phyloP scores from a whole-genome alignment of 1,140 invertebrate genomes.

The Proales similis region DNA sequence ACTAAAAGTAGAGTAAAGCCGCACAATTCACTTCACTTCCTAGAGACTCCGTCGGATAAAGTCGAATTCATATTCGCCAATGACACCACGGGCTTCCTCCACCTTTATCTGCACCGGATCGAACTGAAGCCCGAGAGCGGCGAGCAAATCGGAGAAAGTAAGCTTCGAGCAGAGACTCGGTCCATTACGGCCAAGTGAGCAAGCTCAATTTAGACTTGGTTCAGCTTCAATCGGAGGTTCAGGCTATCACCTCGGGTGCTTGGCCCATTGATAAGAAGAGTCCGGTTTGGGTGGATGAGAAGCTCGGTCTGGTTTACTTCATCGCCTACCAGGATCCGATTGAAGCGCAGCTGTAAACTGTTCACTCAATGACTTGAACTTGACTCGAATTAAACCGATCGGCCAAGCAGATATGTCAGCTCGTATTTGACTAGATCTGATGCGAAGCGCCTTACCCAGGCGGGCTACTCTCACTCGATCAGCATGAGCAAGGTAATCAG shows the following conservation, averaged over 20 bases:
- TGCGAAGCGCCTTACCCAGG: no score
- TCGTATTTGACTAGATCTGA: no score
- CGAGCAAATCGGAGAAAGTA: background rate
- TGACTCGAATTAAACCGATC: no score
- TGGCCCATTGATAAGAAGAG: conserved; percentile 20
- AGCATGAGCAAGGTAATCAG: conserved; percentile 50
- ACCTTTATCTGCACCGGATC: conserved; percentile 69
- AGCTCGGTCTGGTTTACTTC: conserved; percentile 53
- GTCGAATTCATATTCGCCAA: conserved; percentile 81
- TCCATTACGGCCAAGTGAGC: no score
- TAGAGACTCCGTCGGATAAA: no score
- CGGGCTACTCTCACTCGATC: conserved; percentile 51
- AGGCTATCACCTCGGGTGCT: conserved; percentile 1
- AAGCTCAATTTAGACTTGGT: background rate
- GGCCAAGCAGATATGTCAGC: no score
- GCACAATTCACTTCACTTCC: no score
- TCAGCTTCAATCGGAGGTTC: background rate
- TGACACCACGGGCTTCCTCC: conserved; percentile 81
- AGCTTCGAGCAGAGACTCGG: conserved; percentile 34
- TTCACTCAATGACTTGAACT: conserved; percentile 24
- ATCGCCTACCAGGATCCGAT: conserved; percentile 54
- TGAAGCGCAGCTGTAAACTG: conserved; percentile 55
- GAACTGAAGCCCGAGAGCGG: conserved; percentile 39
- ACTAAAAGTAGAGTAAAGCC: background rate
- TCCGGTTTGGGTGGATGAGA: conserved; percentile 54